Evolutionary conservation across 2,888 invertebrate genomes (phyloP).

Genomic region (Drosophila vallismaia): DNA sequence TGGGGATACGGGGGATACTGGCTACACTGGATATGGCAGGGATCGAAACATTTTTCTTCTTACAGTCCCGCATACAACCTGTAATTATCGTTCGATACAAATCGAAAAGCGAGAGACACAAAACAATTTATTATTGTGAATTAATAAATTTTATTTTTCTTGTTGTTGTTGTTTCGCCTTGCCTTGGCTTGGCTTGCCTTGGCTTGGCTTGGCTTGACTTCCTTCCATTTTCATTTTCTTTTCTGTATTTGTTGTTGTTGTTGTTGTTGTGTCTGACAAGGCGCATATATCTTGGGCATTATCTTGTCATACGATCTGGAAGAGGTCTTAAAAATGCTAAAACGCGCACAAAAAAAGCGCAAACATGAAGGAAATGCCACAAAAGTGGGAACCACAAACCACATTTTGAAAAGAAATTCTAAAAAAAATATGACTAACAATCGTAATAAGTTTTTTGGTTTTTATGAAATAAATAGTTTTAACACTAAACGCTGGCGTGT

Average conservation of each 20-base stretch:
- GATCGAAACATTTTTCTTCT: slow-evolving; percentile 68
- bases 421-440: too few relatives aligned
- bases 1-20: slow-evolving; percentile 2
- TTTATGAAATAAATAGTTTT: not conserved
- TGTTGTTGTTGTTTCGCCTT: slow-evolving; percentile 39
- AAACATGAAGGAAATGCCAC: slow-evolving; percentile 30
- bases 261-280: slow-evolving; percentile 59
- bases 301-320: slow-evolving; percentile 74
- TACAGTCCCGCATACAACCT: slow-evolving; percentile 72
- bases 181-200: slow-evolving; percentile 15
- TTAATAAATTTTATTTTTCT: slow-evolving; percentile 82
- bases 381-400: slow-evolving; percentile 31
- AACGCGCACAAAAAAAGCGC: slow-evolving; percentile 9
- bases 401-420: not conserved
- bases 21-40: not conserved
- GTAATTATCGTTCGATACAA: slow-evolving; percentile 84
- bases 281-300: slow-evolving; percentile 75
- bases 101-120: slow-evolving; percentile 83
- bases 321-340: slow-evolving; percentile 38
- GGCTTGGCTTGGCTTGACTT: not conserved
- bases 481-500: too few relatives aligned
- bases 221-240: slow-evolving; percentile 25
- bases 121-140: slow-evolving; percentile 83
- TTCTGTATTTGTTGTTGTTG: not conserved
- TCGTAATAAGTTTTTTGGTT: not conserved